Base-by-base conservation (phyloP, 37 sponge, comb jelly and placozoan species). In the Mnemiopsis leidyi region DNA sequence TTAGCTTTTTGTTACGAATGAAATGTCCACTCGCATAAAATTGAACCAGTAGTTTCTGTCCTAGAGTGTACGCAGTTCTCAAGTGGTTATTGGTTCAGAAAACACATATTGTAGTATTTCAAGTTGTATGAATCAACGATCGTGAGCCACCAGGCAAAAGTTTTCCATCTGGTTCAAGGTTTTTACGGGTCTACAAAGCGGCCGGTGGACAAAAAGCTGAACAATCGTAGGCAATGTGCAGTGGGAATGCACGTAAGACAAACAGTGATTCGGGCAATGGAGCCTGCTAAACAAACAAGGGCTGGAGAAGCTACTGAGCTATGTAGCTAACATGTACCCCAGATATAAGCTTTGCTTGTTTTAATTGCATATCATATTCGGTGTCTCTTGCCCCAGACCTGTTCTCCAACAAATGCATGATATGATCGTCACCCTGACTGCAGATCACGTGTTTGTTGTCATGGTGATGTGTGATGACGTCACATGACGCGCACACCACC, bases 361-460 rank as follows among this genome's bases (percentile, higher is more conserved):
- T 71, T 71, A 71, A 71, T 71, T 71, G 73, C 73, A 71, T 71
- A 71, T 71, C 73, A 71, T 71, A 71, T 71, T 28, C 73, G 73
- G 20, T 71, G 73, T 71, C 73, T 71, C 25, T 71, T 71, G 13
- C 61, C 61, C 61, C 61, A 13, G 61, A 18, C 61, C 61, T 13
- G 61, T 48, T 48, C 61, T 48, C 61, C 13, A 18, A 48, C 61
- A 13, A 48, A 48, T 48, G 61, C 61, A 48, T 48, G 61, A 48
- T 48, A 48, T 48, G 61, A 48, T 48, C 61, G 61, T 48, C 61
- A 13, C 61, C 13, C 61, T 18, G 61, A 48, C 61, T 48, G 13
- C 61, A 48, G 61, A 48, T 23, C 73, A 71, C 73, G 73, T 71
- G 73, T 71, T 71, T 13, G 73, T 71, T 71, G 73, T 5, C 73